Evolutionary conservation across 2,888 invertebrate genomes (phyloP).

Genomic region (Protophormia terraenovae): DNA sequence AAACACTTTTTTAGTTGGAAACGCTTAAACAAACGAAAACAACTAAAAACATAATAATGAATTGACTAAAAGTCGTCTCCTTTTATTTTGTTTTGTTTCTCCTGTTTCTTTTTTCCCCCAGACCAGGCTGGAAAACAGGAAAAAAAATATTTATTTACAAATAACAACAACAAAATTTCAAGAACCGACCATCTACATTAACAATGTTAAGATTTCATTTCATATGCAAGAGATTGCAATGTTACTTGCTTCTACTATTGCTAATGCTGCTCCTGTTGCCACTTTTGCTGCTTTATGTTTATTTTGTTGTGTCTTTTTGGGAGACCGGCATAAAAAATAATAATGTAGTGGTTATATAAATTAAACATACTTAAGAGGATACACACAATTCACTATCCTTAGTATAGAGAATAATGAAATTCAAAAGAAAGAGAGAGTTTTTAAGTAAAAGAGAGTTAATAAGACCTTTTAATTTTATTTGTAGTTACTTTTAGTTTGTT

Average conservation of each 20-base stretch:
- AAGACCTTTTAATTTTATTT: slow-evolving; percentile 11
- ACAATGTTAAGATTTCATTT: slow-evolving; percentile 3
- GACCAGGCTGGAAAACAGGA: background rate
- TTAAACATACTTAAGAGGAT: slow-evolving; percentile 19
- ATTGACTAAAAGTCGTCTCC: slow-evolving; percentile 5
- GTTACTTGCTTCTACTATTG: background rate
- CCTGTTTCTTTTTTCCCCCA: background rate
- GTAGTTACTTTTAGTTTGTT: slow-evolving; percentile 34
- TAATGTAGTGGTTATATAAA: background rate
- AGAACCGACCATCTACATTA: too few relatives aligned
- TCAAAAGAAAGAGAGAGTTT: background rate
- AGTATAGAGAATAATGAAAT: background rate
- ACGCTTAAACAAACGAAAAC: background rate
- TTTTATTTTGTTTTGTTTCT: background rate
- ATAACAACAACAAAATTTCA: background rate
- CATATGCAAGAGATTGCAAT: slow-evolving; percentile 25
- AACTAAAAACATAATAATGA: slow-evolving; percentile 20
- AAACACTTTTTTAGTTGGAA: slow-evolving; percentile 29
- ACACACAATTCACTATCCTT: background rate
- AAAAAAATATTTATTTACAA: background rate
- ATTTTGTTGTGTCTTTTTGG: background rate
- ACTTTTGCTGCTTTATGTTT: background rate
- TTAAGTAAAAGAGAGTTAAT: background rate
- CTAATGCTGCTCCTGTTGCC: background rate
- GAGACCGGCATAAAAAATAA: slow-evolving; percentile 5